Conservation (phyloP, 2,888 invertebrate genomes). For the Chamaedrilus cognettii region DNA sequence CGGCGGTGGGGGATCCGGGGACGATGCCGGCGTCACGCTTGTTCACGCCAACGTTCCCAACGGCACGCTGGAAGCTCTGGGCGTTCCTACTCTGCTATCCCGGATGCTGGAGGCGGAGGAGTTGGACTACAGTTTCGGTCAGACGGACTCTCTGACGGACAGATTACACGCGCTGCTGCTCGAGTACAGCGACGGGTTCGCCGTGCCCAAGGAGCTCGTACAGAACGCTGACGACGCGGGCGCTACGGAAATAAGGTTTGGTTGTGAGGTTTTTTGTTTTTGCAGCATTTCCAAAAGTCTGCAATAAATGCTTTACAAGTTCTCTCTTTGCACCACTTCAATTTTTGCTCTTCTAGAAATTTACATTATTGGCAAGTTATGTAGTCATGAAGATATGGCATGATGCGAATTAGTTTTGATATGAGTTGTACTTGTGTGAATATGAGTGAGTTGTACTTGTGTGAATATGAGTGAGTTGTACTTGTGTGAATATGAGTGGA, state of each 20-base stretch:
- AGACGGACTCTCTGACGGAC: conserved; percentile 46
- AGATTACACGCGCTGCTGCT: conserved; percentile 41
- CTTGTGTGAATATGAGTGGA: no score
- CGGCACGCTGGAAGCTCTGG: conserved; percentile 42
- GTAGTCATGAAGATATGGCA: no score
- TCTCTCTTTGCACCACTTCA: background rate
- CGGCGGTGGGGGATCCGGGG: background rate
- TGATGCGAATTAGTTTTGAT: no score
- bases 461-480: no score
- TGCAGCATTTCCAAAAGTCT: conserved; percentile 19
- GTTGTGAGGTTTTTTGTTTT: no score
- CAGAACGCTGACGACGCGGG: conserved; percentile 57
- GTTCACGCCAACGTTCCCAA: conserved; percentile 44
- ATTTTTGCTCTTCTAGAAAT: no score
- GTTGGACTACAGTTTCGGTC: conserved; percentile 43
- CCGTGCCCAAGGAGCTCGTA: conserved; percentile 53
- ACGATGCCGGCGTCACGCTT: conserved; percentile 26
- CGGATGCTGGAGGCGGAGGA: conserved; percentile 40
- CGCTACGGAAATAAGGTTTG: conserved; percentile 47
- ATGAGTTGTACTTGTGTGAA: no score
- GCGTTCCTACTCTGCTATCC: conserved; percentile 43
- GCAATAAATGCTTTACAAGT: background rate
- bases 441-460: no score
- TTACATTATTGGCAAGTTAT: no score
- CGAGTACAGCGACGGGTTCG: conserved; percentile 45